Evolutionary conservation across 1,140 invertebrate species (phyloP).

Genomic region (Holotrichia oblita): DNA sequence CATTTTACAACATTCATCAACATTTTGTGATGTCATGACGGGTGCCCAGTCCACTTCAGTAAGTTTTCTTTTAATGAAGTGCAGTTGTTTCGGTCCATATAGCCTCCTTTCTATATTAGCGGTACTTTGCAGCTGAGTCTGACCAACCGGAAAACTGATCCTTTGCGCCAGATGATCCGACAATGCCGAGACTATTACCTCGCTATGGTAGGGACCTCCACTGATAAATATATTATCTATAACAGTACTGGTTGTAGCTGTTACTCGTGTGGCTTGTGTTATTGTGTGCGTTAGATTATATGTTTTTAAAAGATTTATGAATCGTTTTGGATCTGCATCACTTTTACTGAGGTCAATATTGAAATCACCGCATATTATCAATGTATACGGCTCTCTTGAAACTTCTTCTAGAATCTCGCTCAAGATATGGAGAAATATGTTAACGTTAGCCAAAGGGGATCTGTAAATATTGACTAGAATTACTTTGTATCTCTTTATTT

Average conservation of each 20-base stretch:
- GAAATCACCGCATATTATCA: constrained; percentile 18
- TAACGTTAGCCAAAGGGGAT: not conserved
- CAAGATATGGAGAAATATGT: not conserved
- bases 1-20: not conserved
- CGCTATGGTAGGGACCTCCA: not conserved
- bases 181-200: constrained; percentile 4
- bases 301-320: not conserved
- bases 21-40: not conserved
- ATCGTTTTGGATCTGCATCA: constrained; percentile 2
- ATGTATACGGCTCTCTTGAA: not conserved
- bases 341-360: not conserved
- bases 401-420: not conserved
- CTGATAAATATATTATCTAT: constrained; percentile 16
- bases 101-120: constrained; percentile 1
- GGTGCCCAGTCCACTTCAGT: not conserved
- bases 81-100: not conserved
- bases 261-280: not conserved
- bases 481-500: not conserved
- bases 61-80: not conserved
- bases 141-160: not conserved
- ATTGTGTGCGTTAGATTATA: not conserved
- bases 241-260: not conserved
- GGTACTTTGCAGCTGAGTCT: not conserved
- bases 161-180: constrained; percentile 22
- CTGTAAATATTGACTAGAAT: constrained; percentile 5